Evolutionary conservation across 2,888 invertebrate genomes (phyloP).

Genomic region (Dexiosoma caninum): DNA sequence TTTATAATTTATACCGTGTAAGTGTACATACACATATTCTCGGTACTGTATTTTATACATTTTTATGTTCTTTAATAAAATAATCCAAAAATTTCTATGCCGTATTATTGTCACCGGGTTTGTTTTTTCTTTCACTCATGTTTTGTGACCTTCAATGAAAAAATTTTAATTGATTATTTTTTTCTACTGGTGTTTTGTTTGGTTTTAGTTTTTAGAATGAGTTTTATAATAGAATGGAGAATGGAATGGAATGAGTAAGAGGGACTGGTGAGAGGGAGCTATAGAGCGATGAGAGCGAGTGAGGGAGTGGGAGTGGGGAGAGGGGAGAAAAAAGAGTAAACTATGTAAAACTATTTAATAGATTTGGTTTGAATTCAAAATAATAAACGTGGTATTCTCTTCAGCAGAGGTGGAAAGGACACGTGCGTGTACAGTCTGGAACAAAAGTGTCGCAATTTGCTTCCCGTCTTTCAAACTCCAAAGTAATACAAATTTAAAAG

Average conservation of each 20-base stretch:
- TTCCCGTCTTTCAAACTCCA: no score
- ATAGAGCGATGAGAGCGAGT: no score
- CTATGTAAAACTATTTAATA: background rate
- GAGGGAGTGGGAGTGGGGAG: no score
- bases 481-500: no score
- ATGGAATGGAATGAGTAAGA: background rate
- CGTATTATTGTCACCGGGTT: background rate
- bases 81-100: background rate
- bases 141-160: conserved; percentile 30
- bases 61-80: background rate
- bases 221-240: background rate
- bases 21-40: background rate
- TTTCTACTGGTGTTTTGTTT: background rate
- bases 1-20: no score
- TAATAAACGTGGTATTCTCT: no score
- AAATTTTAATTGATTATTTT: conserved; percentile 45
- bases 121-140: background rate
- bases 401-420: no score
- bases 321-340: no score
- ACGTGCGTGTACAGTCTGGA: no score
- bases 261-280: no score
- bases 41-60: conserved; percentile 2
- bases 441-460: no score
- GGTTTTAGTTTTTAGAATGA: background rate
- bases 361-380: no score